These are phyloP conservation scores for Petrosia ficiformis DNA, from an alignment of 37 sponge, comb jelly and placozoan genomes.

Conservation along the genomic window DNA sequence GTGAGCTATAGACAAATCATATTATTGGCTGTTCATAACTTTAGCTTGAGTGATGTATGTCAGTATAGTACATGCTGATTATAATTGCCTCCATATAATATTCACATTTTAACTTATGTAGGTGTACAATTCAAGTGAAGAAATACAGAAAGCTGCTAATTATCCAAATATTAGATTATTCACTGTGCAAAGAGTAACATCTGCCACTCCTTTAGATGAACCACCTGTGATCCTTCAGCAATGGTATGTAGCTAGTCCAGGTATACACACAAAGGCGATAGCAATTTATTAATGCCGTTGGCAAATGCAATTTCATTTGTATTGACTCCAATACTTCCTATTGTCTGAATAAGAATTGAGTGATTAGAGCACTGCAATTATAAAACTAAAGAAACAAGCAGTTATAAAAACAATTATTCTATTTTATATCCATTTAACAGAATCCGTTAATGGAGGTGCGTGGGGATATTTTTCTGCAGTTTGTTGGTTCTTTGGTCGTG, in stretches of 20 bases:
- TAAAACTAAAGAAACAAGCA: too few species aligned
- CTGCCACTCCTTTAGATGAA: constrained; percentile 44
- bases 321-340: too few species aligned
- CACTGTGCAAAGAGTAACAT: constrained; percentile 34
- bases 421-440: not conserved
- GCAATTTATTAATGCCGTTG: not conserved
- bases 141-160: constrained; percentile 48
- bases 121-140: constrained; percentile 67
- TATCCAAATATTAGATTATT: constrained; percentile 64
- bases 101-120: constrained; percentile 4
- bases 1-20: too few species aligned
- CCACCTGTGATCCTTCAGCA: constrained; percentile 23
- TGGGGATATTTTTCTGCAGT: constrained; percentile 27
- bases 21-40: too few species aligned
- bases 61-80: too few species aligned
- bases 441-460: not conserved
- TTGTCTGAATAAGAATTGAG: too few species aligned
- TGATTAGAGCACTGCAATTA: too few species aligned
- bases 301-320: too few species aligned
- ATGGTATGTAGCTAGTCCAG: constrained; percentile 47
- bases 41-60: too few species aligned
- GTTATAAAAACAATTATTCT: too few species aligned
- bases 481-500: constrained; percentile 50
- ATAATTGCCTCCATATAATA: too few species aligned
- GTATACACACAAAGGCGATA: not conserved